These are phyloP conservation scores for Chaetoderma sp. DNA, from an alignment of 2,888 invertebrate genomes.

Conservation along the genomic window DNA sequence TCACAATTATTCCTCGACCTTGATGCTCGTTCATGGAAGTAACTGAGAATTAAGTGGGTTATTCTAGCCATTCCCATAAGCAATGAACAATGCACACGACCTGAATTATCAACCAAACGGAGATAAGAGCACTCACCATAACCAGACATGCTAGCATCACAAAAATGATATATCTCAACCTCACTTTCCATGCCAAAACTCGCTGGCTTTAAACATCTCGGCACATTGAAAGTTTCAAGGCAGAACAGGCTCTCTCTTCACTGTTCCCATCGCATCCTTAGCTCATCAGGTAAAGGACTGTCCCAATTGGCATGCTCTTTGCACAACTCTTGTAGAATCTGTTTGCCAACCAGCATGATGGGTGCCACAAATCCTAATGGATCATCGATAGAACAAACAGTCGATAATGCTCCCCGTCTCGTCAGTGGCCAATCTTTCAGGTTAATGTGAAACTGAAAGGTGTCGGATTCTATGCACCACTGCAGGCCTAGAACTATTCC, in stretches of 20 bases:
- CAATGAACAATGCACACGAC: constrained; percentile 23
- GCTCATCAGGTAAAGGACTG: constrained; percentile 19
- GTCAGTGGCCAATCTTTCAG: constrained; percentile 25
- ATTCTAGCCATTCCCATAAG: constrained; percentile 29
- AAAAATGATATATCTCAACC: constrained; percentile 28
- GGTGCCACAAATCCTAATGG: constrained; percentile 38
- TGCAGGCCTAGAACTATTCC: constrained; percentile 39
- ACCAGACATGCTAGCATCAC: constrained; percentile 20
- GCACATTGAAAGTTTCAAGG: constrained; percentile 2
- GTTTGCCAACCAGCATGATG: constrained; percentile 26
- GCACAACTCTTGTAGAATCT: constrained; percentile 30
- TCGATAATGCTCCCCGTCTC: constrained; percentile 34
- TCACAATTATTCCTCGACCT: constrained; percentile 38
- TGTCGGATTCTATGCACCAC: constrained; percentile 37
- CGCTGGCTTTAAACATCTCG: constrained; percentile 14
- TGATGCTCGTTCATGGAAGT: constrained; percentile 39
- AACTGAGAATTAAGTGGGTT: constrained; percentile 30
- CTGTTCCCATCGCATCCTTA: constrained; percentile 12
- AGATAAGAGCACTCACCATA: constrained; percentile 16
- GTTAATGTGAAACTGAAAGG: constrained; percentile 23
- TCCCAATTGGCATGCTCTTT: constrained; percentile 33
- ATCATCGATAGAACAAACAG: constrained; percentile 33
- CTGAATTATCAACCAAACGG: neutral
- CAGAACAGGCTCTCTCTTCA: constrained; percentile 10
- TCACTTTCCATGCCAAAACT: constrained; percentile 12